phyloP scores from a whole-genome alignment of 1,140 invertebrate genomes.

The Trypoxylus dichotomus region DNA sequence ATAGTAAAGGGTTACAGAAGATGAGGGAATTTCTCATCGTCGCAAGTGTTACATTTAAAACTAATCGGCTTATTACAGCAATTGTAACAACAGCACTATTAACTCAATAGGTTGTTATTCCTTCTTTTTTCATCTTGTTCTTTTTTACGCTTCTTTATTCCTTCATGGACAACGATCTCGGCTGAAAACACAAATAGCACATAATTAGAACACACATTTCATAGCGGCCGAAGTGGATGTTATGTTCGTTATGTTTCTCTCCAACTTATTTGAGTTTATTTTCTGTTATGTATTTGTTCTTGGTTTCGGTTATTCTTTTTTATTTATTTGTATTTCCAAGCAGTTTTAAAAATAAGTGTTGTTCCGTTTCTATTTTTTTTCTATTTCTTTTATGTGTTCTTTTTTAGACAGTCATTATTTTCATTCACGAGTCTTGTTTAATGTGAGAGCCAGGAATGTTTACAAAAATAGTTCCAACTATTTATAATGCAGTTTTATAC shows the following conservation, averaged over 20 bases:
- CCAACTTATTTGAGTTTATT: background rate
- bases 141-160: background rate
- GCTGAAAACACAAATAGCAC: constrained; percentile 14
- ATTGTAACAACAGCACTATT: background rate
- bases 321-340: background rate
- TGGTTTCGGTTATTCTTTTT: background rate
- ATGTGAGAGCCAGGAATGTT: background rate
- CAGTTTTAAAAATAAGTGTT: background rate
- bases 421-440: background rate
- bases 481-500: no score
- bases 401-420: background rate
- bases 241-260: background rate
- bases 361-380: background rate
- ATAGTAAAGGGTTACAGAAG: no score
- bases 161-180: background rate
- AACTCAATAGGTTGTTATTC: background rate
- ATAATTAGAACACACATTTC: constrained; percentile 22
- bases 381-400: background rate
- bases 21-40: background rate
- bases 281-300: background rate
- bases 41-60: background rate
- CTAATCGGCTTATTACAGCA: background rate
- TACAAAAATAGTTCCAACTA: background rate
- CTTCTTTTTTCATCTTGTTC: background rate
- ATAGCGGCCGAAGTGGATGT: background rate